A percentile compares a stretch with the other conserved stretches of the same genome.
Evolutionary conservation across 2,888 invertebrate species (phyloP).

Genomic region (Netelia fuscicornis): DNA sequence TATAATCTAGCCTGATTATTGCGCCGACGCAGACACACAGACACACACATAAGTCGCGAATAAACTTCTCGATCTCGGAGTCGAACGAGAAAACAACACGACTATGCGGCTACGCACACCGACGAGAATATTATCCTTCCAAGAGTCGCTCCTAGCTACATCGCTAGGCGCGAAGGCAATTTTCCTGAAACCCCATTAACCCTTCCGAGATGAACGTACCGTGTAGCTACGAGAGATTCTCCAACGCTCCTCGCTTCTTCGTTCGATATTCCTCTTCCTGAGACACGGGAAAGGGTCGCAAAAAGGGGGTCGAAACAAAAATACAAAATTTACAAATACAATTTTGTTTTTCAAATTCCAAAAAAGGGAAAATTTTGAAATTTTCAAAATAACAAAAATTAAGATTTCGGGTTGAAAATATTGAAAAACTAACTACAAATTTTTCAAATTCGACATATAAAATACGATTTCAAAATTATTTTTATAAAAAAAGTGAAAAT

Average conservation of each 20-base stretch:
- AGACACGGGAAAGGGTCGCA: no score
- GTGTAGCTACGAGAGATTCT: conserved; percentile 64
- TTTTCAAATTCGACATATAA: no score
- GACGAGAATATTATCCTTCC: conserved; percentile 38
- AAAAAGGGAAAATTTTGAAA: no score
- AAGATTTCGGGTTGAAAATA: no score
- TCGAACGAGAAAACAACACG: background rate
- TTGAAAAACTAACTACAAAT: no score
- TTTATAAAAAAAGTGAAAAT: background rate
- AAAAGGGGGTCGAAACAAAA: no score
- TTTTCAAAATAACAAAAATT: no score
- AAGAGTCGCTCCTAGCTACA: conserved; percentile 68
- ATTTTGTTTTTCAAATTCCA: no score
- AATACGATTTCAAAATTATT: no score
- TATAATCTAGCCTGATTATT: conserved; percentile 63
- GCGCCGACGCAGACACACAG: conserved; percentile 32
- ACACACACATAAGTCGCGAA: background rate
- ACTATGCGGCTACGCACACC: background rate
- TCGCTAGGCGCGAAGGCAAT: conserved; percentile 79
- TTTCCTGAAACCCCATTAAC: conserved; percentile 82
- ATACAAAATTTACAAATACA: no score
- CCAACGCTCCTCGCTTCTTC: conserved; percentile 33
- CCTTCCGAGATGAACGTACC: conserved; percentile 78
- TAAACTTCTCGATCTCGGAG: no score
- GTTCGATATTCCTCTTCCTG: background rate